Evolutionary conservation across 2,113 vertebrate genomes (phyloP).

Genomic region (Mungos mungo): DNA sequence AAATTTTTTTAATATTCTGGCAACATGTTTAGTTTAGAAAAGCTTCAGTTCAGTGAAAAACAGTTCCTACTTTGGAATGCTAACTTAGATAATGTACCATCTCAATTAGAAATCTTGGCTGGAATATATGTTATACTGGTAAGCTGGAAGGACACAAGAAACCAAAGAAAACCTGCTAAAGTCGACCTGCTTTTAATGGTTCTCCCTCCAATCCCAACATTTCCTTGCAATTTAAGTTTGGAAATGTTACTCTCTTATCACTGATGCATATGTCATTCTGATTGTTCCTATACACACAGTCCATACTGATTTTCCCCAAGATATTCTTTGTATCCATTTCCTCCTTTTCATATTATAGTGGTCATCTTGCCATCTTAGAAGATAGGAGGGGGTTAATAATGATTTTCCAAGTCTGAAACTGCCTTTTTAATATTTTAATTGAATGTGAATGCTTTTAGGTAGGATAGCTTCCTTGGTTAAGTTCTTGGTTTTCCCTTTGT

Average conservation of each 20-base stretch:
- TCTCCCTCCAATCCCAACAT: neutral
- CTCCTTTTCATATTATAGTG: neutral
- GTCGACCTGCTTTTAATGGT: neutral
- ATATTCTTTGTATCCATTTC: neutral
- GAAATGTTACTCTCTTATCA: neutral
- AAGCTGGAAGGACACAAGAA: neutral
- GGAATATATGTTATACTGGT: neutral
- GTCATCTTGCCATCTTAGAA: neutral
- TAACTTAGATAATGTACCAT: neutral
- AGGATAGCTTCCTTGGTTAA: neutral
- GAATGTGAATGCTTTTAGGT: neutral
- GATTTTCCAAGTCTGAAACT: slow-evolving; percentile 6
- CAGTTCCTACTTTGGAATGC: neutral
- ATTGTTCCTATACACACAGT: neutral
- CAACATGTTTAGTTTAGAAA: neutral
- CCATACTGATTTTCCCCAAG: neutral
- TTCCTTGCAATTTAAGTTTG: neutral
- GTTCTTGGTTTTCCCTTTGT: neutral
- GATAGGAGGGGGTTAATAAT: neutral
- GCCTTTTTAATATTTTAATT: neutral
- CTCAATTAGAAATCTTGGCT: neutral
- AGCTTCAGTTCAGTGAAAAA: neutral
- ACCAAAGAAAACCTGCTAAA: neutral
- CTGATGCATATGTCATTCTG: neutral
- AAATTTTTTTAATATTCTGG: neutral